Percentiles rank a stretch among this genome's conserved stretches.
Evolutionary conservation across 2,113 vertebrate genomes (phyloP).

Genomic region (Falco punctatus): DNA sequence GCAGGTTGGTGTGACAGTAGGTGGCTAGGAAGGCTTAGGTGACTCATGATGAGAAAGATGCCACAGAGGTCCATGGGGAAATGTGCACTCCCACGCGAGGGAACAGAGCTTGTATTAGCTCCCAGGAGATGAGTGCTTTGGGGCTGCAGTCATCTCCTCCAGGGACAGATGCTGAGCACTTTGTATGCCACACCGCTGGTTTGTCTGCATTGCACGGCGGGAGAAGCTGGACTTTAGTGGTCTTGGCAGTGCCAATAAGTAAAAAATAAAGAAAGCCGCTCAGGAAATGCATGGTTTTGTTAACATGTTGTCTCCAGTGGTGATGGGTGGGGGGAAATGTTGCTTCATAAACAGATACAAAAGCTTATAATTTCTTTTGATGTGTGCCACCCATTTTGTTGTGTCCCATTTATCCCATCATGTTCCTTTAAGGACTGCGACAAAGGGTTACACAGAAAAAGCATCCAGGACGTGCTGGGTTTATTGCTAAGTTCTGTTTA

Average conservation of each 20-base stretch:
- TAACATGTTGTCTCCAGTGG: not conserved
- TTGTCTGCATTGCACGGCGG: not conserved
- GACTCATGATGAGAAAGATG: not conserved
- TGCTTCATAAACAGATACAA: not conserved
- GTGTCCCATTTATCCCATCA: not conserved
- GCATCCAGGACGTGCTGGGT: rapidly evolving
- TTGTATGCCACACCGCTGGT: not conserved
- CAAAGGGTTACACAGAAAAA: not conserved
- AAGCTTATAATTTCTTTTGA: not conserved
- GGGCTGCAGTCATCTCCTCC: not conserved
- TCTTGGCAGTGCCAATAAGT: not conserved
- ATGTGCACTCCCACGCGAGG: not conserved
- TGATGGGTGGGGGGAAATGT: not conserved
- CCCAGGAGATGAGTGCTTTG: not conserved
- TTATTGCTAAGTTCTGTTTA: not conserved
- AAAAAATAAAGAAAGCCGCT: not conserved
- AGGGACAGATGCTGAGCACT: not conserved
- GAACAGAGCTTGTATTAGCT: not conserved
- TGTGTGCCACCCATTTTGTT: not conserved
- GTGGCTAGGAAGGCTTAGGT: not conserved
- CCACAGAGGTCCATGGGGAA: not conserved
- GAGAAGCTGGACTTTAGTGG: not conserved
- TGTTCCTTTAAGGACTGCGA: not conserved
- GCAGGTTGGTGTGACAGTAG: too few relatives aligned
- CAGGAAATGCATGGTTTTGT: not conserved